Conservation (phyloP, 1,140 invertebrate genomes). For the Brevipalpus yothersi region DNA sequence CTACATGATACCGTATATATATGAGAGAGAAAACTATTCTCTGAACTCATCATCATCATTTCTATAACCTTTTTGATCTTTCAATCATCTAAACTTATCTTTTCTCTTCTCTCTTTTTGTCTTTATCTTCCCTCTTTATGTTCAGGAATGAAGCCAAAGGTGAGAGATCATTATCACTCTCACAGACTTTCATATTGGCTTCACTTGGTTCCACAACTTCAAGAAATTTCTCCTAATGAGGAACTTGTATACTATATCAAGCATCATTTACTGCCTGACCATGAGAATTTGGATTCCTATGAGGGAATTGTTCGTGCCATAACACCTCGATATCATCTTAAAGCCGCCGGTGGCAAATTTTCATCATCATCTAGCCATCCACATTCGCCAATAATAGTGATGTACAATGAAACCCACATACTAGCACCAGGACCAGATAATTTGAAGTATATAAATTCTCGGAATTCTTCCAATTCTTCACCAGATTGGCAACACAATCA, state of each 20-base stretch:
- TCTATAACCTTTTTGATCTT: not conserved
- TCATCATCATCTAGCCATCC: not conserved
- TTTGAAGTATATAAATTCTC: not conserved
- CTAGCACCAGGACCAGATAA: not conserved
- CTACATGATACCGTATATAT: too few relatives aligned
- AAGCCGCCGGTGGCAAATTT: not conserved
- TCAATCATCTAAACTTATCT: not conserved
- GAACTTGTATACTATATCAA: conserved; percentile 41
- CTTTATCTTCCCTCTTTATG: not conserved
- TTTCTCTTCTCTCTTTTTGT: not conserved
- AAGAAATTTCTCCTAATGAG: conserved; percentile 20
- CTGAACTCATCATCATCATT: too few relatives aligned
- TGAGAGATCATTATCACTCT: conserved; percentile 57
- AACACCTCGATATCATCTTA: not conserved
- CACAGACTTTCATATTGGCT: conserved; percentile 81
- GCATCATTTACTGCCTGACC: conserved; percentile 55
- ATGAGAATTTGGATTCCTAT: conserved; percentile 20
- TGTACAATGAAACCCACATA: not conserved
- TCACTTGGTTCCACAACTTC: conserved; percentile 59
- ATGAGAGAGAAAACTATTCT: too few relatives aligned
- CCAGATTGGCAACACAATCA: not conserved
- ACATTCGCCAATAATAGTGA: not conserved
- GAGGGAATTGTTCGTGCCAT: conserved; percentile 22
- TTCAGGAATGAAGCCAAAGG: conserved; percentile 38
- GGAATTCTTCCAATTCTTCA: not conserved